These are phyloP conservation scores for Metaphire vulgaris DNA, from an alignment of 1,140 invertebrate species.

Conservation along the genomic window DNA sequence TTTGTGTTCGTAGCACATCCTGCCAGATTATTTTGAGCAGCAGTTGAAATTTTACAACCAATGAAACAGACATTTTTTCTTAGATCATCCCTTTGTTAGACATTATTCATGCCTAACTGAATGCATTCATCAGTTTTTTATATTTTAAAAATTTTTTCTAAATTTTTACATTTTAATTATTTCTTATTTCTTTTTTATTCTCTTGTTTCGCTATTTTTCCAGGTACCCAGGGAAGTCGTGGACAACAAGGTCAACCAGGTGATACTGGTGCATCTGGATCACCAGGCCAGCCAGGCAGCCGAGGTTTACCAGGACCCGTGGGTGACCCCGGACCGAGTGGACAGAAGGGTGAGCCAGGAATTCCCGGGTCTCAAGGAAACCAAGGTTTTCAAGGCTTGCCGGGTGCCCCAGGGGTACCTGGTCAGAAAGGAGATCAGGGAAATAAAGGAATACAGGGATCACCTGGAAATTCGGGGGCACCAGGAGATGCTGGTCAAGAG, in stretches of 20 bases:
- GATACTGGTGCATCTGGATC: neutral
- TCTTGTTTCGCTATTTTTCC: too few species aligned
- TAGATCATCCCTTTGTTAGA: too few species aligned
- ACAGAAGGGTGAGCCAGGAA: neutral
- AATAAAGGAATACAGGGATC: neutral
- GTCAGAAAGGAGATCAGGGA: constrained; percentile 3
- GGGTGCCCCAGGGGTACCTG: neutral
- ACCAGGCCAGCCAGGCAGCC: neutral
- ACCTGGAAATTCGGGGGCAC: neutral
- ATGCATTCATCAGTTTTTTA: too few species aligned
- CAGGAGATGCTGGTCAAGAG: neutral
- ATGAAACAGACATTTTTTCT: too few species aligned
- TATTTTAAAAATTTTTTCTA: too few species aligned
- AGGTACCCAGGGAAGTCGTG: neutral
- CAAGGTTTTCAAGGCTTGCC: constrained; percentile 11
- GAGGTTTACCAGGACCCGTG: neutral
- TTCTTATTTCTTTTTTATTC: too few species aligned
- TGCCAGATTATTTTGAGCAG: too few species aligned
- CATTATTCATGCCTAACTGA: too few species aligned
- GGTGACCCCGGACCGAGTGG: neutral
- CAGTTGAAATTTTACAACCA: too few species aligned
- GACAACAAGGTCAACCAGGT: neutral
- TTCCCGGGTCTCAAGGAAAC: constrained; percentile 5
- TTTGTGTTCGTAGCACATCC: too few species aligned
- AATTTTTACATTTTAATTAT: too few species aligned